Percentiles rank a stretch among this genome's conserved stretches.
phyloP scores from a whole-genome alignment of 2,113 vertebrate genomes.

The Calonectris borealis region DNA sequence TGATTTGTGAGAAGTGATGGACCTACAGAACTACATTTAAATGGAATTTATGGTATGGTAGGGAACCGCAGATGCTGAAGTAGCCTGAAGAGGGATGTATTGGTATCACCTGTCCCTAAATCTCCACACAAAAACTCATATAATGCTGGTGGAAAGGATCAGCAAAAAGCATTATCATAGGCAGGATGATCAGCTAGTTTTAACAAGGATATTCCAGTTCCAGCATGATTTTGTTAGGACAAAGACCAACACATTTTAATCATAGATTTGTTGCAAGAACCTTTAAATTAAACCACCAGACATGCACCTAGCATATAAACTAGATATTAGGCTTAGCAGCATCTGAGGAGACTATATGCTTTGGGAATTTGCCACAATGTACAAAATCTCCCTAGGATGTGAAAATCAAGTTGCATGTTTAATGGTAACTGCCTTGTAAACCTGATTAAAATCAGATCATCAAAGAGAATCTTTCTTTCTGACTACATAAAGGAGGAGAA shows the following conservation, averaged over 20 bases:
- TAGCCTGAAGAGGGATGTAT: not conserved
- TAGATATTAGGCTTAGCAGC: not conserved
- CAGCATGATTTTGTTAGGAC: not conserved
- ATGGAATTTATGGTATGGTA: not conserved
- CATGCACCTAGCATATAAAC: not conserved
- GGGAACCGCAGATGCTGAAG: not conserved
- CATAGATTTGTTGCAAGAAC: not conserved
- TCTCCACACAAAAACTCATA: not conserved
- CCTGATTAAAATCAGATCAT: not conserved
- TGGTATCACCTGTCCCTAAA: not conserved
- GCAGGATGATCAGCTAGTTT: not conserved
- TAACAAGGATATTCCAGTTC: not conserved
- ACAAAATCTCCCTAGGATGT: not conserved
- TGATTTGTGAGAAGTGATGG: not conserved
- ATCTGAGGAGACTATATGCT: not conserved
- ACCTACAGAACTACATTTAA: not conserved
- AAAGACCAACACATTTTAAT: not conserved
- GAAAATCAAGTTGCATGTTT: not conserved
- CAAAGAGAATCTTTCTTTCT: not conserved
- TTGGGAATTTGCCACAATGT: not conserved
- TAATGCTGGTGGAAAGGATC: not conserved
- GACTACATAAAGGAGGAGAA: not conserved
- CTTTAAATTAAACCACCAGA: not conserved
- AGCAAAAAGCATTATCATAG: not conserved
- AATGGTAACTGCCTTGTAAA: not conserved